Base-by-base conservation (phyloP, 2,113 vertebrate genomes). In the Emydura subglobosa region DNA sequence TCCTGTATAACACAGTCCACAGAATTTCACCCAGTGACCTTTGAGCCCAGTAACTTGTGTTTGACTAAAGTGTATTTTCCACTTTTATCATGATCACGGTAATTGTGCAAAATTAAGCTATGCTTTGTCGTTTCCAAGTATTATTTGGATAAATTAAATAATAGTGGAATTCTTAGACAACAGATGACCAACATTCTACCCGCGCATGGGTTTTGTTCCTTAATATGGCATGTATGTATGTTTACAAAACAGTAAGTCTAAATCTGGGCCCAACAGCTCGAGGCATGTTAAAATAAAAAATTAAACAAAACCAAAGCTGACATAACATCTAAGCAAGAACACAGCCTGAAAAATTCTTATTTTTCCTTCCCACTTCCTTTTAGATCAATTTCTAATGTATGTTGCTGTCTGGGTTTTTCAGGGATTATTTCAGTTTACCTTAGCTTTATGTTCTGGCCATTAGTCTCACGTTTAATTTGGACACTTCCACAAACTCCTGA, bases 81-180 rank as follows among this genome's bases (percentile, higher is more conserved):
- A 59, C 5, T 5, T 0, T 1, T 51, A 79, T 51, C 8, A 5
- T 0, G 0, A 21, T 14, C 11, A 14, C 0, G 0, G 42, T 7
- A 6, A 22, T 19, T 44, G 2, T 0, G 10, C 51, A 34, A 79
- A 79, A 49, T 19, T 6, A 14, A 1, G 7, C 0, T 0, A 65
- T 65, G 13, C 31, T 65, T 34, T 34, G 13, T 65, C 61, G 13
- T 65, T 65, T 34, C 31, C 1, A 65, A 0, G 2, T 0, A 0
- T 51, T 29, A 51, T 1, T 50, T 1, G 22, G 51, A 7, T 8
- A 10, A 10, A 12, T 3, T 11, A 53, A 5, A 47, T 29, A 59
- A 4, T 57, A 10, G 2, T 2, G 9, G 8, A 2, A 34, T 13
- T 55, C 5, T 49, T 79, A 83, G 9, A 9, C 0, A 1, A 9